Base-by-base conservation (phyloP, 1,140 invertebrate genomes). In the Cotesia glomerata region DNA sequence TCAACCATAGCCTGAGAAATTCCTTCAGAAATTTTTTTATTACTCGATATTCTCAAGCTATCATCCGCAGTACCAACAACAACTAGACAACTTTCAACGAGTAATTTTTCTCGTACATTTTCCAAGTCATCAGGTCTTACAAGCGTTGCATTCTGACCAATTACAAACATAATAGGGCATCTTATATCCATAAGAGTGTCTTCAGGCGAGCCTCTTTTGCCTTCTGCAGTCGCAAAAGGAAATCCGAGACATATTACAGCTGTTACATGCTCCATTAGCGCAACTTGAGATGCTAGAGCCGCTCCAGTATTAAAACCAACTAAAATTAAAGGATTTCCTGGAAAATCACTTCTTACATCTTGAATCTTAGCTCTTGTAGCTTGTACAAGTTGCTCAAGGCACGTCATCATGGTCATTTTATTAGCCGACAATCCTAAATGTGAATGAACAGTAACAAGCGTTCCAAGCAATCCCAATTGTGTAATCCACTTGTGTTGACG, bases 1-100 rank as follows among this genome's bases (percentile, higher is more conserved):
- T 97, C 95, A 0, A 95, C 93, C 88, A 95, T 93, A 34, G 89
- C 88, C 80, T 97, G 95, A 0, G 94, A 96, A 14, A 96, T 90
- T 45, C 91, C 90, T 73, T 95, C 92, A 4, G 88, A 84, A 74
- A 91, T 89, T 66, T 93, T 91, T 79, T 95, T 94, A 2, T 89
- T 87, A 52, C 92, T 91, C 5, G 88, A 90, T 68, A 97, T 89
- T 65, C 93, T 87, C 2, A 97, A 86, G 63, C 91, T 86, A 82
- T 95, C 93, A 85, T 96, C 94, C 4, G 93, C 94, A 45, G 92
- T 92, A 18, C 94, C 94, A n/a, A 97, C 91, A 0, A 97, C 90
- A 9, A 96, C 88, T 11, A 97, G 82, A 68, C 92, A 91, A 0
- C 93, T 93, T 79, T 95, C 92, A 0, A 93, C 91, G 72, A 91